Conservation (phyloP, 2,797 vertebrate species). For the Platyrinchus mystaceus region DNA sequence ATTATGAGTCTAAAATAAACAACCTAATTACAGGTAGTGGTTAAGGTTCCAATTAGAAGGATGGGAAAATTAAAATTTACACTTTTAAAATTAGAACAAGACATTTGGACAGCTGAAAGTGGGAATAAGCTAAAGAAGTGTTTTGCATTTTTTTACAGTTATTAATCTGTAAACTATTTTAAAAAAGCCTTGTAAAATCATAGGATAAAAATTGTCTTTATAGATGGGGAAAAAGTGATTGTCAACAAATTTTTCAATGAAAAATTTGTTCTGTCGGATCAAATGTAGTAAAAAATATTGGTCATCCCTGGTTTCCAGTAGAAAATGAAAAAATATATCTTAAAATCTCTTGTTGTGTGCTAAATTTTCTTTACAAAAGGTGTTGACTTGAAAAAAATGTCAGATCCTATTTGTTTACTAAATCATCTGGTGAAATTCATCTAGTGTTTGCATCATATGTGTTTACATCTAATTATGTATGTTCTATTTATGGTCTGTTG, state of each 20-base stretch:
- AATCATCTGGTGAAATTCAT: neutral
- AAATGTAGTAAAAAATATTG: neutral
- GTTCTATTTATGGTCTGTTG: neutral
- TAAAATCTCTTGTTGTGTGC: neutral
- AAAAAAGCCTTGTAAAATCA: neutral
- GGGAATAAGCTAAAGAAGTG: neutral
- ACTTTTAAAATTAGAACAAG: slow-evolving; percentile 1
- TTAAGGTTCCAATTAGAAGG: neutral
- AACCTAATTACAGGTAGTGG: neutral
- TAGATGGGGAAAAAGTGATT: neutral
- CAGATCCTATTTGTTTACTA: neutral
- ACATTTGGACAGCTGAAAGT: neutral
- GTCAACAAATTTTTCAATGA: neutral
- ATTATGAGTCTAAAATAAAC: slow-evolving; percentile 10
- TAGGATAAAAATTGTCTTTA: neutral
- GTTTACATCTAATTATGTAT: neutral
- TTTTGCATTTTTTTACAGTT: neutral
- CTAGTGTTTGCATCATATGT: neutral
- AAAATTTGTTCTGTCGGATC: neutral
- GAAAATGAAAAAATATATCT: neutral
- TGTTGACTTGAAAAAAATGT: neutral
- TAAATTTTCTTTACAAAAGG: neutral
- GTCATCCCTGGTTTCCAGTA: neutral
- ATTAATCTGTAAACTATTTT: neutral
- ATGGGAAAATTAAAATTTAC: neutral